Evolutionary conservation across 2,113 vertebrate species (phyloP), one percentile per base, ranked within the genome.

Genomic region (Peromyscus leucopus): DNA sequence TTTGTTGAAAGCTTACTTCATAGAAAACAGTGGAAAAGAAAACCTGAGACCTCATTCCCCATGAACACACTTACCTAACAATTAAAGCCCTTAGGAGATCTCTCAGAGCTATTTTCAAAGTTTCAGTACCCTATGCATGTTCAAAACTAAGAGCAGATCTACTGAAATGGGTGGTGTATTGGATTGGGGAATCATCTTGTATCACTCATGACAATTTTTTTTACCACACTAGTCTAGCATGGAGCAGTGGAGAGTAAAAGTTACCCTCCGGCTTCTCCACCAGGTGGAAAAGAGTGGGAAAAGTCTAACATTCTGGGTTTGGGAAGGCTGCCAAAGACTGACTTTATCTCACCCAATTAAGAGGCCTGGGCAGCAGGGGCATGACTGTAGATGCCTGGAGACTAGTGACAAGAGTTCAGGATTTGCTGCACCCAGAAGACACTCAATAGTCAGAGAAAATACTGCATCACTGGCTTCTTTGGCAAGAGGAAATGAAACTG

Each of bases 131-230:
- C 36, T 1, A 87, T 33, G 42, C 2, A 31, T 79, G 4, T 16
- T 89, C 72, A 93, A 94, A 96, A 42, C 39, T 85, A 82, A 93
- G 65, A 90, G 69, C 2, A 80, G 46, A 63, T 16, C 21, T 4
- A 4, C 1, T 57, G 69, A 91, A 94, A 90, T 5, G 7, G 3
- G 24, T 79, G 39, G 76, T 28, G 63, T 55, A 55, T 55, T 55
- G 55, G 55, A 26, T 28, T 1, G 36, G 55, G 63, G 90, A 89
- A 15, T 16, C 19, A 36, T 83, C 89, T 89, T 7, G 11, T 94
- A 55, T 90, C 46, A 91, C 6, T 28, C 67, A 78, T 11, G 9
- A 57, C 69, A 65, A 6, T 16, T 16, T 28, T 16, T 22, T 86
- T 51, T 51, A 57, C 11, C 65, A 93, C 79, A 48, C 11, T n/a